A percentile compares a stretch with the other conserved stretches of the same genome.
phyloP scores from a whole-genome alignment of 2,888 invertebrate genomes.

The Heliconius erato region DNA sequence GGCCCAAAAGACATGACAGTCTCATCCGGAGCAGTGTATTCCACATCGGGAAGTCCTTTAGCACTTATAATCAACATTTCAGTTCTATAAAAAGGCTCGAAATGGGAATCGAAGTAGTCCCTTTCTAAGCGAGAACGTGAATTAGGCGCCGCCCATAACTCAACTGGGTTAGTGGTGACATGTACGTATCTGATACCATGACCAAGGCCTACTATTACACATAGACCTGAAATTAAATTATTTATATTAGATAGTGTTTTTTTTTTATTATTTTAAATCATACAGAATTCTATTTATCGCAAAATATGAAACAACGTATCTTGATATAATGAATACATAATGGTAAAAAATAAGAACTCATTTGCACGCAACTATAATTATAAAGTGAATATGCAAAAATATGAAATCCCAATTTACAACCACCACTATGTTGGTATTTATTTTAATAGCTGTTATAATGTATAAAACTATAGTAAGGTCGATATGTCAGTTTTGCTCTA shows the following conservation, averaged over 20 bases:
- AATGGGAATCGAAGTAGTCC: conserved; percentile 96
- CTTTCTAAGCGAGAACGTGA: conserved; percentile 95
- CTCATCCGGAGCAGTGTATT: conserved; percentile 89
- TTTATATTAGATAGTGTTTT: background rate
- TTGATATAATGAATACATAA: too few species aligned
- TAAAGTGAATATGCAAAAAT: too few species aligned
- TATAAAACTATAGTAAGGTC: too few species aligned
- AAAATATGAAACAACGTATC: too few species aligned
- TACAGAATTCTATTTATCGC: too few species aligned
- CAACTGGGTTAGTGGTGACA: conserved; percentile 97
- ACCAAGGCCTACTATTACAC: conserved; percentile 89
- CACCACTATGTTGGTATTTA: too few species aligned
- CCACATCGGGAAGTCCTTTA: conserved; percentile 87
- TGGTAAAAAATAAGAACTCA: too few species aligned
- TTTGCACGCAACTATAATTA: too few species aligned
- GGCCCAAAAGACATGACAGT: conserved; percentile 89
- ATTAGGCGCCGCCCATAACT: conserved; percentile 97
- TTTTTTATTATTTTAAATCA: background rate
- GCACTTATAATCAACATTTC: conserved; percentile 96
- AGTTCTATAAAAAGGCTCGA: conserved; percentile 96
- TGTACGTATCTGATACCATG: conserved; percentile 90
- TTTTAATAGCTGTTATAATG: too few species aligned
- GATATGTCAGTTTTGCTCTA: too few species aligned
- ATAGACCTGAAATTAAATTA: conserved; percentile 73
- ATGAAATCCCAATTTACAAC: too few species aligned